Conservation (phyloP, 2,888 invertebrate species). For the Oasisia sp. region DNA sequence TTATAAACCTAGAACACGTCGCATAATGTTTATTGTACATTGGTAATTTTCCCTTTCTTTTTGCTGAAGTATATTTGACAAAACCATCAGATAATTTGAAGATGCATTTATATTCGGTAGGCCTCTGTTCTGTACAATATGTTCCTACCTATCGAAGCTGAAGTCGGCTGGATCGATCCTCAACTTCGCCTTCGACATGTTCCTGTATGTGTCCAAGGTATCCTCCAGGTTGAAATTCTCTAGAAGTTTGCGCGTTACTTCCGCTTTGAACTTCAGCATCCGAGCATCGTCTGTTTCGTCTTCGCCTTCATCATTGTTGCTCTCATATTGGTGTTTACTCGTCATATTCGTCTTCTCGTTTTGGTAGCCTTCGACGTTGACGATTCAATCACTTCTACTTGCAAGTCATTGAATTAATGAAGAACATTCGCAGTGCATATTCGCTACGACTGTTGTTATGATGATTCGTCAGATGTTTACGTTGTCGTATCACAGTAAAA, state of each 20-base stretch:
- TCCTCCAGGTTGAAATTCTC: constrained; percentile 21
- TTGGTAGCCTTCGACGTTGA: neutral
- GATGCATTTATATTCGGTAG: too few species aligned
- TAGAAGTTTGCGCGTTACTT: constrained; percentile 14
- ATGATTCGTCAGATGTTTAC: too few species aligned
- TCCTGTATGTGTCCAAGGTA: constrained; percentile 21
- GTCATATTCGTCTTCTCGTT: neutral
- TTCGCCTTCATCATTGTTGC: neutral
- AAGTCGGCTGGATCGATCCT: constrained; percentile 23
- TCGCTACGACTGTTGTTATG: too few species aligned
- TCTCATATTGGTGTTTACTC: neutral
- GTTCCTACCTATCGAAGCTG: constrained; percentile 26
- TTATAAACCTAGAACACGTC: too few species aligned
- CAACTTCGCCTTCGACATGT: constrained; percentile 14
- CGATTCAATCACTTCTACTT: neutral
- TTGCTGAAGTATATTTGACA: too few species aligned
- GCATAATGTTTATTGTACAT: too few species aligned
- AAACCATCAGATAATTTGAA: too few species aligned
- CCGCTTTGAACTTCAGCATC: neutral
- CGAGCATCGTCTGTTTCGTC: neutral
- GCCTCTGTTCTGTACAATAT: neutral
- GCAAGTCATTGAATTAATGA: neutral
- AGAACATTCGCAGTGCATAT: neutral
- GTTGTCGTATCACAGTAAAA: neutral
- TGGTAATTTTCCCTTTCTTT: too few species aligned